Evolutionary conservation across 2,797 vertebrate species (phyloP).

Genomic region (Podarcis siculus): DNA sequence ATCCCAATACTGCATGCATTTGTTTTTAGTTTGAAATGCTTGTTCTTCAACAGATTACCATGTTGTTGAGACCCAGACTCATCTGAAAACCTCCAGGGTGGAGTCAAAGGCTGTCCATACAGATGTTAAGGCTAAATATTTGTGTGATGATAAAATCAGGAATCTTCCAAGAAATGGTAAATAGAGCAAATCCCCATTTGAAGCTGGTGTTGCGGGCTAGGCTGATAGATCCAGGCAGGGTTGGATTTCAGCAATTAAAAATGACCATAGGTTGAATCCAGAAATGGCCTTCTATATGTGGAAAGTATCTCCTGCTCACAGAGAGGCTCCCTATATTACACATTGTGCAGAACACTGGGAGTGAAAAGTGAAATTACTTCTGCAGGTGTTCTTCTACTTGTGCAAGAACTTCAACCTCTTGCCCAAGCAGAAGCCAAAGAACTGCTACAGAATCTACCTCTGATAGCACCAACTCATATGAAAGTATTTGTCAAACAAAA

Average conservation of each 20-base stretch:
- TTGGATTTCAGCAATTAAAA: background rate
- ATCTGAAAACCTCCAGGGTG: constrained; percentile 82
- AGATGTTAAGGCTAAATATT: constrained; percentile 66
- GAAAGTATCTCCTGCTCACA: background rate
- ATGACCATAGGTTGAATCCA: background rate
- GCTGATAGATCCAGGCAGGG: background rate
- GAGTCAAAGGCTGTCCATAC: constrained; percentile 69
- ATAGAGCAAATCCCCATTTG: constrained; percentile 21
- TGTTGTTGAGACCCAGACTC: constrained; percentile 78
- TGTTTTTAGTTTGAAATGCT: constrained; percentile 13
- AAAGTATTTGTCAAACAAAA: background rate
- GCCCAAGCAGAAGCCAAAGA: background rate
- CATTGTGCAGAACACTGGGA: background rate
- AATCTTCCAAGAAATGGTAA: constrained; percentile 70
- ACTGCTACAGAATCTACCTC: background rate
- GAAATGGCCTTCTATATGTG: background rate
- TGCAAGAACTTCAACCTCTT: background rate
- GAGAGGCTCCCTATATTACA: background rate
- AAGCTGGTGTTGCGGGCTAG: background rate
- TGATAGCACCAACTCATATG: background rate
- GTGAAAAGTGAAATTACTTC: background rate
- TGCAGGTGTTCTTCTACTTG: background rate
- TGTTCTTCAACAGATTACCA: constrained; percentile 78
- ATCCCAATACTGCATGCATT: background rate
- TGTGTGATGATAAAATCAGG: constrained; percentile 69